Evolutionary conservation across 2,797 vertebrate species (phyloP).

Genomic region (Myotis myotis): DNA sequence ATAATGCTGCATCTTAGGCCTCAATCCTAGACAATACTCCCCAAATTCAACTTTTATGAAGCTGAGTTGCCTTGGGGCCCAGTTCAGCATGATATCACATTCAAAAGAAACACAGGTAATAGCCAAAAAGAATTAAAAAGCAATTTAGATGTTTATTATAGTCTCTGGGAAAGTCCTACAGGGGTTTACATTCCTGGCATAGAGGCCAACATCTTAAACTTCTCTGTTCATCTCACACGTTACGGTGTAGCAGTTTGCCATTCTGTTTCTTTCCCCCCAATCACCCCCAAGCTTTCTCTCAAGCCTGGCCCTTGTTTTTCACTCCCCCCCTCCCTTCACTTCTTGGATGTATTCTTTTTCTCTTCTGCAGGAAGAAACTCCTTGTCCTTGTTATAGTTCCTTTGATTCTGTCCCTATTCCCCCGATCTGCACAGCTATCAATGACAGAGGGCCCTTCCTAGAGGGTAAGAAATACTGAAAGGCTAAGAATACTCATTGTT

Average conservation of each 20-base stretch:
- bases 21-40: background rate
- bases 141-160: conserved; percentile 30
- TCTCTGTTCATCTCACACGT: background rate
- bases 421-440: background rate
- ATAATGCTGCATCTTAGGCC: background rate
- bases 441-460: background rate
- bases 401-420: background rate
- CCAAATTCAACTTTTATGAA: background rate
- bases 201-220: background rate
- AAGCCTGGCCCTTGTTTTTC: background rate
- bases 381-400: background rate
- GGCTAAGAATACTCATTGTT: background rate
- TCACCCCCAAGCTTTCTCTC: background rate
- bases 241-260: background rate
- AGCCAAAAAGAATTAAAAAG: conserved; percentile 39
- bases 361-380: background rate
- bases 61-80: background rate
- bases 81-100: background rate
- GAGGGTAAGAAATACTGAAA: background rate
- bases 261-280: background rate
- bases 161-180: background rate
- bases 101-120: conserved; percentile 21
- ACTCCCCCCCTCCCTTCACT: background rate
- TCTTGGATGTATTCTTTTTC: background rate
- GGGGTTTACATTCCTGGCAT: background rate